phyloP scores from a whole-genome alignment of 1,140 invertebrate species.

The Ips nitidus region DNA sequence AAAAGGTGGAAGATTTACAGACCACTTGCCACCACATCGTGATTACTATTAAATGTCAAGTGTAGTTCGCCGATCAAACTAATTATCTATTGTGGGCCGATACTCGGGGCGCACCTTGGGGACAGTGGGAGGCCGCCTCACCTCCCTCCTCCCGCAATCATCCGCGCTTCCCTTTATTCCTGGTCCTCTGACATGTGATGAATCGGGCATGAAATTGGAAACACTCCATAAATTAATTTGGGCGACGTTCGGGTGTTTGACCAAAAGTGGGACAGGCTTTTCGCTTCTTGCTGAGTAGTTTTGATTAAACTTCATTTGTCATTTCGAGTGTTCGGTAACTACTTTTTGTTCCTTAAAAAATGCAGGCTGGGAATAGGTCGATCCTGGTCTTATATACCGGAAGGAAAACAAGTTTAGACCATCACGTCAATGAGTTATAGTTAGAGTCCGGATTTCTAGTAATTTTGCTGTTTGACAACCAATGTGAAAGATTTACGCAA shows the following conservation, averaged over 20 bases:
- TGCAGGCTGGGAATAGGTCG: no score
- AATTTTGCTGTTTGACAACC: no score
- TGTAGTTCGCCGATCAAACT: conserved; percentile 38
- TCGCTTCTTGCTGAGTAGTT: conserved; percentile 10
- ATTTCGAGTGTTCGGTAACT: no score
- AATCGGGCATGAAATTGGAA: conserved; percentile 39
- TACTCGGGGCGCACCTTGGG: conserved; percentile 33
- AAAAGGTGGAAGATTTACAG: conserved; percentile 22
- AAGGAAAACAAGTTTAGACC: no score
- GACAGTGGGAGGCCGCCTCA: conserved; percentile 21
- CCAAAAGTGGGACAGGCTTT: conserved; percentile 27
- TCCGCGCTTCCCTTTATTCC: conserved; percentile 14
- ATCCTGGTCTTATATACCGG: no score
- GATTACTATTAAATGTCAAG: conserved; percentile 38
- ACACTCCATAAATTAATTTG: conserved; percentile 38
- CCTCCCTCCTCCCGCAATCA: neutral
- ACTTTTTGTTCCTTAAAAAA: no score
- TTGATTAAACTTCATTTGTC: conserved; percentile 9
- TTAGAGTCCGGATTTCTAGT: no score
- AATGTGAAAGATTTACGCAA: no score
- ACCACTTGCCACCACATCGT: conserved; percentile 32
- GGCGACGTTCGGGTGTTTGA: conserved; percentile 28
- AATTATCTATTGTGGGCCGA: conserved; percentile 37
- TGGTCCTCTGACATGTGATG: conserved; percentile 35
- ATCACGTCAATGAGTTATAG: no score